A percentile compares a stretch with the other conserved stretches of the same genome.
phyloP scores from a whole-genome alignment of 2,888 invertebrate genomes.

The Limulus polyphemus region DNA sequence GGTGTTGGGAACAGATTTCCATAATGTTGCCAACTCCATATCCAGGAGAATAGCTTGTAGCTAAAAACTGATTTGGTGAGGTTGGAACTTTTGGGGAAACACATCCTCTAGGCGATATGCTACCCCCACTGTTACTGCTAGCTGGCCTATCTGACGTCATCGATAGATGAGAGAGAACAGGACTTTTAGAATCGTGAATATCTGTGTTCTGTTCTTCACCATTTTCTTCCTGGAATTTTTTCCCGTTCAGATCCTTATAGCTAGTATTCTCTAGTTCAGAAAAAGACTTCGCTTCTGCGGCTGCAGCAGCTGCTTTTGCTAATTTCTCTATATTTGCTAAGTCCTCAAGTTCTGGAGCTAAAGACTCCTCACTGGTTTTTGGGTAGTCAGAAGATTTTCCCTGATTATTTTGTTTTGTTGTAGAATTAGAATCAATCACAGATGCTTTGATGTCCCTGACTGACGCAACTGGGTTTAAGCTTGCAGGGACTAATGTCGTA shows the following conservation, averaged over 20 bases:
- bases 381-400: constrained; percentile 18
- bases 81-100: constrained; percentile 36
- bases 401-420: neutral
- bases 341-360: constrained; percentile 27
- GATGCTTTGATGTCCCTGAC: constrained; percentile 19
- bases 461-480: constrained; percentile 22
- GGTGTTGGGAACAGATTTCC: constrained; percentile 69
- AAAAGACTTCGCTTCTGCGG: constrained; percentile 36
- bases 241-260: constrained; percentile 16
- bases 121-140: constrained; percentile 24
- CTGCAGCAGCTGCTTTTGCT: constrained; percentile 37
- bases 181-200: constrained; percentile 9
- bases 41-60: constrained; percentile 33
- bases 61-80: constrained; percentile 43
- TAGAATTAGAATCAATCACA: constrained; percentile 9
- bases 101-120: constrained; percentile 36
- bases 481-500: constrained; percentile 21
- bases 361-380: constrained; percentile 20
- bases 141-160: constrained; percentile 19
- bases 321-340: constrained; percentile 27
- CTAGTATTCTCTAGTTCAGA: constrained; percentile 17
- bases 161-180: constrained; percentile 11
- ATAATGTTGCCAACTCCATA: constrained; percentile 48
- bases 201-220: constrained; percentile 19
- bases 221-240: constrained; percentile 21